Evolutionary conservation across 2,113 vertebrate genomes (phyloP), one percentile per base, ranked within the genome.

Genomic region (Leiothrix lutea): DNA sequence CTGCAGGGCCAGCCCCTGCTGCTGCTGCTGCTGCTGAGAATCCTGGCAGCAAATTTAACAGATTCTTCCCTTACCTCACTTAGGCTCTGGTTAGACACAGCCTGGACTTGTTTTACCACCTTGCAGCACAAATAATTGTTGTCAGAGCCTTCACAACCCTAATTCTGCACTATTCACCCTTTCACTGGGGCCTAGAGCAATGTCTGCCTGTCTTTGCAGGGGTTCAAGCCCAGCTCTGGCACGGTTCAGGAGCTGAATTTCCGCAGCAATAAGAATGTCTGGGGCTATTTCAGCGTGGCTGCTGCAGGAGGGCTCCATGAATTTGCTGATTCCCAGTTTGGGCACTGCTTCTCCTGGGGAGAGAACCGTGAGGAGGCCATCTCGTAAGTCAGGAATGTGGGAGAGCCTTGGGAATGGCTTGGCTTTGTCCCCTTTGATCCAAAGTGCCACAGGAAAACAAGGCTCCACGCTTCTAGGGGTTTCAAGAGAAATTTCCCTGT

Each of bases 221-320:
- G 99, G 31, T 99, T 99, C 97, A 99, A 99, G 92, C 99, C 99
- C 45, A 99, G 99, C 89, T 99, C 99, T 6, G 99, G 99, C 86
- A 99, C 99, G 0, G 99, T 99, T 44, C 99, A 99, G 93, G 99
- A 99, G 89, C 98, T 99, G 94, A 99, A 99, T 97, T 99, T 99
- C 96, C 99, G 99, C 94, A 99, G 99, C 97, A 99, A 99, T 92
- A 99, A 99, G 97, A 99, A 99, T 0, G 99, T 99, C 54, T 99
- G 99, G 99, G 99, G 99, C 87, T 99, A 99, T 98, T 99, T 99
- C 97, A 99, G 99, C 18, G 99, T 99, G 29, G 99, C 99, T 47
- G 99, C 99, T 5, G 99, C 99, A 70, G 99, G 99, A 40, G 99
- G 99, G 20, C 98, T 99, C 86, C 99, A 99, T 28, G 99, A 99